These are phyloP conservation scores for Drosophila basisetae DNA, from an alignment of 2,888 invertebrate genomes.

Conservation along the genomic window DNA sequence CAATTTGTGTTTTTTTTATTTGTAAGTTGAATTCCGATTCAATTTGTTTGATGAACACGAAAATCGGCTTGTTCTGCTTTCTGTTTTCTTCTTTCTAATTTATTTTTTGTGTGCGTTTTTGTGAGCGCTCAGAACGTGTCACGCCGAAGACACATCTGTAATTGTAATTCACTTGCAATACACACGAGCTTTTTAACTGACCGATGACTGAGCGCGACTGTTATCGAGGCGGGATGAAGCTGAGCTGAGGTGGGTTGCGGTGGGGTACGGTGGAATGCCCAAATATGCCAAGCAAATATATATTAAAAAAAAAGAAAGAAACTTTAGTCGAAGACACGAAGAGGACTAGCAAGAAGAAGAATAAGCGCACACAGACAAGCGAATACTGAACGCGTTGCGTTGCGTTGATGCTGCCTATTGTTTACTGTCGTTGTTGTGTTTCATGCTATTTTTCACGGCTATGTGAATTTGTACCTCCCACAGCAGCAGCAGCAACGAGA, in stretches of 20 bases:
- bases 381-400: conserved; percentile 45
- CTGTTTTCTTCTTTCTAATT: neutral
- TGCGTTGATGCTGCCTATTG: conserved; percentile 63
- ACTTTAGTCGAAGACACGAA: conserved; percentile 20
- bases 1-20: neutral
- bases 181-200: conserved; percentile 39
- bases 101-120: neutral
- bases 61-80: neutral
- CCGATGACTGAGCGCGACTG: conserved; percentile 31
- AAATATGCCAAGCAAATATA: conserved; percentile 43
- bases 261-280: neutral
- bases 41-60: conserved; percentile 1
- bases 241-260: neutral
- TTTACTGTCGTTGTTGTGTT: conserved; percentile 76
- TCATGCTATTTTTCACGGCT: conserved; percentile 65
- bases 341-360: conserved; percentile 13
- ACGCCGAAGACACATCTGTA: conserved; percentile 40
- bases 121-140: conserved; percentile 30
- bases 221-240: conserved; percentile 11
- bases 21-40: neutral
- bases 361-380: conserved; percentile 18
- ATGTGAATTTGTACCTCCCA: conserved; percentile 76
- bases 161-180: conserved; percentile 38
- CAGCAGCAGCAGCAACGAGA: conserved; percentile 54
- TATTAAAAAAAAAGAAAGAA: neutral